Percentiles rank a stretch among this genome's conserved stretches.
Evolutionary conservation across 2,888 invertebrate genomes (phyloP).

Genomic region (Caenorhabditis sp.): DNA sequence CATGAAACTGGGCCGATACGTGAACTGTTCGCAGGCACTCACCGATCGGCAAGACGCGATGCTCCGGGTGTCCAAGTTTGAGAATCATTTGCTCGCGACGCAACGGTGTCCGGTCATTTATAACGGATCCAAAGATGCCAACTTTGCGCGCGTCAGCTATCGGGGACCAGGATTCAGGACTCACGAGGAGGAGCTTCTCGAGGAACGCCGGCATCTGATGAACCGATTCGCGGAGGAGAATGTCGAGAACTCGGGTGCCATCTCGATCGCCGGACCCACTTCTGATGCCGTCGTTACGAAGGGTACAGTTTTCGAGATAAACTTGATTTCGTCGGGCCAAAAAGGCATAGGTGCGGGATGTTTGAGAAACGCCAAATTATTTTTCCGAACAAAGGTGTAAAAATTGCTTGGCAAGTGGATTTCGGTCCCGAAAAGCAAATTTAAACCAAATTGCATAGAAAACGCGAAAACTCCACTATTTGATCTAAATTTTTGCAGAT

Average conservation of each 20-base stretch:
- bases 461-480: no score
- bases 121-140: conserved; percentile 59
- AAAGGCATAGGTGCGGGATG: no score
- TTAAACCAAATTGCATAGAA: no score
- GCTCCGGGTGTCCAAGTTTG: conserved; percentile 14
- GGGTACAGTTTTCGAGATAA: no score
- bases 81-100: conserved; percentile 40
- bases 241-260: neutral
- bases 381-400: no score
- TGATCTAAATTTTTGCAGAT: no score
- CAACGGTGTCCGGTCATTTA: conserved; percentile 57
- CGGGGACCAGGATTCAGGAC: conserved; percentile 68
- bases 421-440: no score
- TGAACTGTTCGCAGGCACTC: conserved; percentile 17
- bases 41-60: conserved; percentile 40
- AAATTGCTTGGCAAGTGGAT: no score
- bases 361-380: no score
- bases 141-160: conserved; percentile 54
- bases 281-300: conserved; percentile 8
- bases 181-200: conserved; percentile 59
- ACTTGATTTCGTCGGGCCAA: no score
- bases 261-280: conserved; percentile 1
- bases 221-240: neutral
- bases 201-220: conserved; percentile 18
- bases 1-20: conserved; percentile 10